Evolutionary conservation across 2,797 vertebrate genomes (phyloP).

Genomic region (Steatocranus sp.): DNA sequence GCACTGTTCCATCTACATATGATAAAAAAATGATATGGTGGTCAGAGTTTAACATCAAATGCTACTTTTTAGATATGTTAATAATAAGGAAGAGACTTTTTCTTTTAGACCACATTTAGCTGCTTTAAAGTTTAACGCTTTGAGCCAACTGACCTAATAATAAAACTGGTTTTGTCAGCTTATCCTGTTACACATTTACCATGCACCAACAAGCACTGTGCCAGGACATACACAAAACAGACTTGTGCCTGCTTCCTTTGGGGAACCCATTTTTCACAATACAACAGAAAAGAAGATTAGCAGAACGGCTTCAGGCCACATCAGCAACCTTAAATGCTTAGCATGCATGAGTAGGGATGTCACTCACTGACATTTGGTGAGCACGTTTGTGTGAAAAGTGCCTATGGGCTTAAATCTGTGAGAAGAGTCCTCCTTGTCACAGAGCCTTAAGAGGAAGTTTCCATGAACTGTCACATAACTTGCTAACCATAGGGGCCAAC

Average conservation of each 20-base stretch:
- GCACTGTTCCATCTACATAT: not conserved
- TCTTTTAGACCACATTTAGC: not conserved
- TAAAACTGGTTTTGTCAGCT: not conserved
- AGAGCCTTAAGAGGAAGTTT: not conserved
- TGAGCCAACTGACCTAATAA: not conserved
- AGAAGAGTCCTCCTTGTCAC: not conserved
- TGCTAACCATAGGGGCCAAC: not conserved
- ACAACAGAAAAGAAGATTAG: not conserved
- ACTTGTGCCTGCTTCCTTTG: not conserved
- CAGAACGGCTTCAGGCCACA: not conserved
- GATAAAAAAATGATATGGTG: not conserved
- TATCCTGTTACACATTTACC: not conserved
- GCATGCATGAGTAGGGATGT: not conserved
- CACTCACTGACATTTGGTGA: not conserved
- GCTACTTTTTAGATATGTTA: not conserved
- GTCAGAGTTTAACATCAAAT: not conserved
- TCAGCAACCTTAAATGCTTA: not conserved
- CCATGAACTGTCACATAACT: not conserved
- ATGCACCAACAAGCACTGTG: conserved; percentile 23
- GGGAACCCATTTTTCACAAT: not conserved
- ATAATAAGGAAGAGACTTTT: not conserved
- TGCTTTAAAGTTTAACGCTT: not conserved
- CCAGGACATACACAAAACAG: not conserved
- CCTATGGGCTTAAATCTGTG: not conserved
- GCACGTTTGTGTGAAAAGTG: not conserved